Conservation (phyloP, 2,888 invertebrate genomes). For the Sylvicola fuscatus region DNA sequence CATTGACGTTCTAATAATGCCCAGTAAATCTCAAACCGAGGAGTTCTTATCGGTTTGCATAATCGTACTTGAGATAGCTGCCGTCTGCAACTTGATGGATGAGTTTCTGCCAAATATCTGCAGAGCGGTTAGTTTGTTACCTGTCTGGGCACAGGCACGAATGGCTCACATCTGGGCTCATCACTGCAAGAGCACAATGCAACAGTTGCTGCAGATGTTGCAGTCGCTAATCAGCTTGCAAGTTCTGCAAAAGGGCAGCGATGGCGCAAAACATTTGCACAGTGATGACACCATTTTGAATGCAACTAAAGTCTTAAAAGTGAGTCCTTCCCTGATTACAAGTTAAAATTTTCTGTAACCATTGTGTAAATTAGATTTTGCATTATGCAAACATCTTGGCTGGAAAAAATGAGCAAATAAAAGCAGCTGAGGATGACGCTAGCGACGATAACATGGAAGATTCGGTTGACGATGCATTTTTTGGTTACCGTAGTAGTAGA, state of each 20-base stretch:
- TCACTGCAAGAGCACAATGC: slow-evolving; percentile 40
- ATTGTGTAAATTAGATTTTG: slow-evolving; percentile 34
- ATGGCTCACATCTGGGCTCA: slow-evolving; percentile 63
- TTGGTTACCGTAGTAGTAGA: slow-evolving; percentile 16
- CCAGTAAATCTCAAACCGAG: slow-evolving; percentile 13
- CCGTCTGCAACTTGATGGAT: no score
- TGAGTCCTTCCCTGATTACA: slow-evolving; percentile 15
- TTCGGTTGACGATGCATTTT: slow-evolving; percentile 17
- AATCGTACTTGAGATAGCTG: slow-evolving; percentile 50
- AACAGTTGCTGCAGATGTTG: slow-evolving; percentile 49
- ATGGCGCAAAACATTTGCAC: slow-evolving; percentile 11
- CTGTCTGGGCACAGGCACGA: slow-evolving; percentile 52
- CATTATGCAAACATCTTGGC: slow-evolving; percentile 78
- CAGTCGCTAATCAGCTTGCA: slow-evolving; percentile 77
- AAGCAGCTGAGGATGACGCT: slow-evolving; percentile 12
- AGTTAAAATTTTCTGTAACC: not conserved
- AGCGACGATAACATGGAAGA: not conserved
- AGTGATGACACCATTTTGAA: slow-evolving; percentile 51
- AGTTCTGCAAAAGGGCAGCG: slow-evolving; percentile 32
- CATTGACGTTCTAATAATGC: slow-evolving; percentile 10
- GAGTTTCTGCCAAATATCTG: slow-evolving; percentile 20
- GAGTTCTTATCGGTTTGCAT: slow-evolving; percentile 31
- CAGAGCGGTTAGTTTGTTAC: slow-evolving; percentile 51
- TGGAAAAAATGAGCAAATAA: slow-evolving; percentile 51
- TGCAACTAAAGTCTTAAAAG: slow-evolving; percentile 77